Conservation (phyloP, 2,113 vertebrate species). For the Rallus limicola region DNA sequence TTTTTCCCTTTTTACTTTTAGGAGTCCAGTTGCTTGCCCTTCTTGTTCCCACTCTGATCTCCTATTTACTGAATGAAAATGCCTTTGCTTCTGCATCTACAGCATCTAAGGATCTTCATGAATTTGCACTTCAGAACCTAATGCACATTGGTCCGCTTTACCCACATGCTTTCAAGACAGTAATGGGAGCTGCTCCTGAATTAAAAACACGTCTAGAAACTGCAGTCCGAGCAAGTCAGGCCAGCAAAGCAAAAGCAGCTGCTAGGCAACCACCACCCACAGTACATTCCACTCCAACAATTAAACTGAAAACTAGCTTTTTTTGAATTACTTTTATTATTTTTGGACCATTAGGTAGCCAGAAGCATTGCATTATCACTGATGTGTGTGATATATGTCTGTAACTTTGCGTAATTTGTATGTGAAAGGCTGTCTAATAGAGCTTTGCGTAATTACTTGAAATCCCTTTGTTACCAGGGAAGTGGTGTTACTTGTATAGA, state of each 20-base stretch:
- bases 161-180: conserved; percentile 94
- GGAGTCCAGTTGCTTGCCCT: conserved; percentile 95
- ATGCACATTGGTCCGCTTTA: conserved; percentile 98
- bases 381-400: conserved; percentile 25
- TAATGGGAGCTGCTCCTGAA: conserved; percentile 96
- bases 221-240: conserved; percentile 93
- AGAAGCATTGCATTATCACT: conserved; percentile 33
- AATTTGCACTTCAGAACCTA: conserved; percentile 95
- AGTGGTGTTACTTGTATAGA: conserved; percentile 47
- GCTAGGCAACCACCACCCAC: conserved; percentile 86
- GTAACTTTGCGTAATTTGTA: conserved; percentile 59
- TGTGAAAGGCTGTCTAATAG: conserved; percentile 47
- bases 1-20: conserved; percentile 47
- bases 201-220: conserved; percentile 93
- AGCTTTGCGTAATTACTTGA: conserved; percentile 42
- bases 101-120: conserved; percentile 89
- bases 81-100: conserved; percentile 85
- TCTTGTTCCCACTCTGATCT: conserved; percentile 92
- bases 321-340: conserved; percentile 81
- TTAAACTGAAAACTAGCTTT: conserved; percentile 98
- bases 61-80: conserved; percentile 94
- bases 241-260: conserved; percentile 91
- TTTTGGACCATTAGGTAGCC: conserved; percentile 53
- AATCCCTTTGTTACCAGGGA: conserved; percentile 49
- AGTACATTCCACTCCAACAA: conserved; percentile 90